These are phyloP conservation scores for Tympanoctomys barrerae DNA, from an alignment of 2,797 vertebrate species.

Conservation along the genomic window DNA sequence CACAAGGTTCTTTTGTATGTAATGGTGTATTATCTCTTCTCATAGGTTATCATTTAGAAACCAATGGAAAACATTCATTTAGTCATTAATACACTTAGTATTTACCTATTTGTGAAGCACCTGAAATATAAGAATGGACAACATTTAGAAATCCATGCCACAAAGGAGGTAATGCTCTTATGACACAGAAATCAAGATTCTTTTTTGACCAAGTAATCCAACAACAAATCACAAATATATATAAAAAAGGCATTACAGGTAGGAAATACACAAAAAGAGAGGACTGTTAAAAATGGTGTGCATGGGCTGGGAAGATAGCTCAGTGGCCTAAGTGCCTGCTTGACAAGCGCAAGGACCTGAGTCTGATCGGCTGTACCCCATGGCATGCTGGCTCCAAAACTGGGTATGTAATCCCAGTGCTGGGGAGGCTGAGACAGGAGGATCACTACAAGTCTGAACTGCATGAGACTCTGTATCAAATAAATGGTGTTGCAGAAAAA, in stretches of 20 bases:
- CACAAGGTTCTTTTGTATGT: not conserved
- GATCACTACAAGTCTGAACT: too few species aligned
- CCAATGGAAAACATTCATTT: not conserved
- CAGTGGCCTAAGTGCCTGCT: too few species aligned
- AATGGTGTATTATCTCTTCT: not conserved
- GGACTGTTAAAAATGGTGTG: not conserved
- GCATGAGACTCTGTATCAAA: too few species aligned
- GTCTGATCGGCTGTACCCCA: too few species aligned
- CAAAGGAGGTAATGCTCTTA: constrained; percentile 8
- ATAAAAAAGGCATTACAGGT: not conserved
- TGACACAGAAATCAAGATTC: not conserved
- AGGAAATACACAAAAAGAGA: not conserved
- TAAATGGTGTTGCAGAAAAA: not conserved
- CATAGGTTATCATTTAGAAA: not conserved
- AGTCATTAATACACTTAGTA: constrained; percentile 1
- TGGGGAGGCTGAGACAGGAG: too few species aligned
- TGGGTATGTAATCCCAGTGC: too few species aligned
- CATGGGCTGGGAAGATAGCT: too few species aligned
- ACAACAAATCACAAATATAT: not conserved
- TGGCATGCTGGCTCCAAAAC: too few species aligned
- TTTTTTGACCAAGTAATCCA: not conserved
- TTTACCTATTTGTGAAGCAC: constrained; percentile 16
- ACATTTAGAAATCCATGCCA: not conserved
- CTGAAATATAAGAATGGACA: constrained; percentile 46
- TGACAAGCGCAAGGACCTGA: too few species aligned